phyloP scores from a whole-genome alignment of 2,113 vertebrate genomes.

The Petroica traversi region DNA sequence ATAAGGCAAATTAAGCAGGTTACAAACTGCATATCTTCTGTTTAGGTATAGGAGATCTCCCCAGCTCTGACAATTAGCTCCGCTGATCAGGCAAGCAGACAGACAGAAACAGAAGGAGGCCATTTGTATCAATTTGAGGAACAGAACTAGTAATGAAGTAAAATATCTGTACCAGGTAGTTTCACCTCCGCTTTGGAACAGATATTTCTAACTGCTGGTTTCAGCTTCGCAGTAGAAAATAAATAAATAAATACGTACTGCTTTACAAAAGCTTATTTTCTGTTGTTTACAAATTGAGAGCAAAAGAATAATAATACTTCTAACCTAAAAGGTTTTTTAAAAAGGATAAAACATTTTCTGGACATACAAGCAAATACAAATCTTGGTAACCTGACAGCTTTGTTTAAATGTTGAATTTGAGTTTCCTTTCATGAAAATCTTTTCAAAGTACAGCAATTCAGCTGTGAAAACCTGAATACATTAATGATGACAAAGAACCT shows the following conservation, averaged over 20 bases:
- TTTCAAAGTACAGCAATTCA: constrained; percentile 75
- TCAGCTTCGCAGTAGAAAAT: neutral
- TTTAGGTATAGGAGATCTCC: constrained; percentile 71
- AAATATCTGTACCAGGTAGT: constrained; percentile 69
- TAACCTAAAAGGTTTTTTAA: constrained; percentile 28
- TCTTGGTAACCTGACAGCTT: constrained; percentile 73
- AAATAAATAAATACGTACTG: constrained; percentile 33
- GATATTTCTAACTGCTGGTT: constrained; percentile 19
- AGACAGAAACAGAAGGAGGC: constrained; percentile 83
- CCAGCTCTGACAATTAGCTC: constrained; percentile 74
- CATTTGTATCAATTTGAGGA: constrained; percentile 85
- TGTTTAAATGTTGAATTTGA: constrained; percentile 71
- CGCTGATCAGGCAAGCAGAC: constrained; percentile 72
- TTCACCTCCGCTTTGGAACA: constrained; percentile 65
- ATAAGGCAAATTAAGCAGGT: constrained; percentile 80
- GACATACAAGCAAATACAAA: constrained; percentile 63
- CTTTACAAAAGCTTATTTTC: constrained; percentile 56
- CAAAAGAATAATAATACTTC: constrained; percentile 40
- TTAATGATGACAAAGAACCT: constrained; percentile 81
- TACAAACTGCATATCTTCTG: constrained; percentile 77
- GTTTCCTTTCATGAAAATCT: constrained; percentile 75
- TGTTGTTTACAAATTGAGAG: constrained; percentile 65
- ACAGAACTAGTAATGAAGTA: constrained; percentile 75
- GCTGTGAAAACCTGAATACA: constrained; percentile 74
- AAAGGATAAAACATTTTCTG: constrained; percentile 58